phyloP scores from a whole-genome alignment of 2,888 invertebrate genomes.

The Eilema caniola region DNA sequence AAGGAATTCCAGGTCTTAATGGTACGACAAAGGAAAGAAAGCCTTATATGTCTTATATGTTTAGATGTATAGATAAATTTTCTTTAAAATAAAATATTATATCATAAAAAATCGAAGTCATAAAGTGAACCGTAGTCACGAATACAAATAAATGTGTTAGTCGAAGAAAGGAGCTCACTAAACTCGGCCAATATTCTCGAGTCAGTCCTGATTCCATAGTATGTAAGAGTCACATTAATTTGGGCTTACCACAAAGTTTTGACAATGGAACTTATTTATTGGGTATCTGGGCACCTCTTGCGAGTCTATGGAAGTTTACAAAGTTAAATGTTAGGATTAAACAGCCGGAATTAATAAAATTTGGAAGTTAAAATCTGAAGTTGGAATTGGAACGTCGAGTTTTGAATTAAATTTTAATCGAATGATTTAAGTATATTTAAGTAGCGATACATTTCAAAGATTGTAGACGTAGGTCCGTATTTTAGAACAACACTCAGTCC shows the following conservation, averaged over 20 bases:
- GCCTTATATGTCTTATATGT: too few species aligned
- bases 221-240: conserved; percentile 38
- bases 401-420: conserved; percentile 11
- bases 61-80: too few species aligned
- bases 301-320: conserved; percentile 31
- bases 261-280: conserved; percentile 55
- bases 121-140: conserved; percentile 10
- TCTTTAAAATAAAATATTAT: too few species aligned
- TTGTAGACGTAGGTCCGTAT: too few species aligned
- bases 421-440: neutral
- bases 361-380: neutral
- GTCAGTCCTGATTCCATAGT: conserved; percentile 23
- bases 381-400: neutral
- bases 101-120: neutral
- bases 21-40: too few species aligned
- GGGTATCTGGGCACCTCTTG: conserved; percentile 49
- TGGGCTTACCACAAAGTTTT: conserved; percentile 42
- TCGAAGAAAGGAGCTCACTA: conserved; percentile 6
- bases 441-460: neutral
- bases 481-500: too few species aligned
- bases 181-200: conserved; percentile 23
- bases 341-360: neutral
- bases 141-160: conserved; percentile 19
- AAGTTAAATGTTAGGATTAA: neutral
- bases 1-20: too few species aligned